Evolutionary conservation across 2,888 invertebrate species (phyloP), one percentile per base, ranked within the genome.

Genomic region (Lathronympha strigana): DNA sequence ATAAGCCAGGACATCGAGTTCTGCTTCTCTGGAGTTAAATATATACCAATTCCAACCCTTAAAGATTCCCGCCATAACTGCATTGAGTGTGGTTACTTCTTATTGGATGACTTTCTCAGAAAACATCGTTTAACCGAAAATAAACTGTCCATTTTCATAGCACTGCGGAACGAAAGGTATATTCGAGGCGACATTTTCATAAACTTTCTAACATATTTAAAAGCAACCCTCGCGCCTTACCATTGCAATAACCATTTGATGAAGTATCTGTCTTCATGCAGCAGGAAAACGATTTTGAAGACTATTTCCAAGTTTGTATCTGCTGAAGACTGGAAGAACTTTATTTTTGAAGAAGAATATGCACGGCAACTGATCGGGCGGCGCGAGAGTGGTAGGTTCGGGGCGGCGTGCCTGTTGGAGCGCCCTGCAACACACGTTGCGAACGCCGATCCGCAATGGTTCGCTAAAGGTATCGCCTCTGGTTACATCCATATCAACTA

Each of bases 381-480:
- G 31, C 17, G 21, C 3, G 69, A 70, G 25, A 40, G 38, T 13
- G 25, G 61, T 0, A 71, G 72, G 1, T 23, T 72, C 2, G 64
- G 69, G 4, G 51, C 66, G 5, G 13, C 62, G 11, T 72, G 68
- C 36, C 36, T 73, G 19, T 47, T 70, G 15, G 67, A 74, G 13
- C 49, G 13, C 4, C 23, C 6, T 15, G 61, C 43, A 25, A 33
- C 71, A 21, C 53, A 64, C 5, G 53, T 74, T 11, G 25, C 8
- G 17, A 51, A 70, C 43, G 67, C 67, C 4, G 76, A 77, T 57
- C 70, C 71, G 2, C 33, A 61, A n/a, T 78, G 78, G 78, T 77
- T 79, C 33, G 69, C 73, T 57, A 78, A 77, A 60, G 77, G 77
- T 5, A 63, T 77, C 0, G 71, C 70, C 6, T 43, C 68, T 0